Conservation (phyloP, 1,140 invertebrate species). For the Linepithema humile region DNA sequence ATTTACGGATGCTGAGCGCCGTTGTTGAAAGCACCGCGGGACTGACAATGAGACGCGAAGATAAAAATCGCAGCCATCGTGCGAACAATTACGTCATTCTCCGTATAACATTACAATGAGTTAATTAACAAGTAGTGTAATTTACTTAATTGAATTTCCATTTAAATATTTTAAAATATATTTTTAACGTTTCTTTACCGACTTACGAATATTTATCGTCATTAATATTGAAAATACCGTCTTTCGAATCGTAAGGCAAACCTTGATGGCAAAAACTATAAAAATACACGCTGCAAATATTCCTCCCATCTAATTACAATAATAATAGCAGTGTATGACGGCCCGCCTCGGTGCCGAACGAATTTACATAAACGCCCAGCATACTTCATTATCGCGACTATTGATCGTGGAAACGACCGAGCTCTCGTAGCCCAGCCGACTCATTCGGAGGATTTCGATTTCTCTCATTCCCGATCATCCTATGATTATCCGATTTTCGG, state of each 20-base stretch:
- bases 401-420: conserved; percentile 35
- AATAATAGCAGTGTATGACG: conserved; percentile 42
- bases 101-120: not conserved
- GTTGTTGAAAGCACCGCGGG: not conserved
- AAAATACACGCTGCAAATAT: conserved; percentile 43
- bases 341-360: conserved; percentile 30
- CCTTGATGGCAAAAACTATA: conserved; percentile 9
- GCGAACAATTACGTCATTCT: not conserved
- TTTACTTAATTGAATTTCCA: not conserved
- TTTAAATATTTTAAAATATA: not conserved
- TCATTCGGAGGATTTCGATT: not conserved
- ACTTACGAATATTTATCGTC: too few species aligned
- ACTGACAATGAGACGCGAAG: not conserved
- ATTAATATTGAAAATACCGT: too few species aligned
- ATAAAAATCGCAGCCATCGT: not conserved
- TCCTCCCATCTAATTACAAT: conserved; percentile 54
- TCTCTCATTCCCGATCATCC: conserved; percentile 5
- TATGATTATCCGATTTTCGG: conserved; percentile 1
- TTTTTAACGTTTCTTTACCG: not conserved
- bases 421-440: not conserved
- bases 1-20: not conserved
- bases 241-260: conserved; percentile 25
- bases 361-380: conserved; percentile 46
- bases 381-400: conserved; percentile 42
- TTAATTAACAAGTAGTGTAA: not conserved